Conservation (phyloP, 2,888 invertebrate genomes). For the Ommatoiulus sabulosus region DNA sequence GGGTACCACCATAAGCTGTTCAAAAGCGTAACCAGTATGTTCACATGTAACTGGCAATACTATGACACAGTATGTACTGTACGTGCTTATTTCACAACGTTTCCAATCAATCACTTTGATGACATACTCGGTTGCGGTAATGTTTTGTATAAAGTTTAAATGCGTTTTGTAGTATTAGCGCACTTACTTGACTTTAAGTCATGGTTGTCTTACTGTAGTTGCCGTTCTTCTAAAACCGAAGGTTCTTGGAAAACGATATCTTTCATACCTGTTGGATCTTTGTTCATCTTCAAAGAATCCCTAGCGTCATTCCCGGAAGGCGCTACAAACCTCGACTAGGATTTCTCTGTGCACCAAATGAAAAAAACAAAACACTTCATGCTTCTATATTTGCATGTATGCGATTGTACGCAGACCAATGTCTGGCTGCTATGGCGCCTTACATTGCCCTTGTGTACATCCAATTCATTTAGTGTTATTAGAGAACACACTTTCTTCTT, state of each 20-base stretch:
- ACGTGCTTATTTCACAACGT: not conserved
- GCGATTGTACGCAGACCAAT: not conserved
- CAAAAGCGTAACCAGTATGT: too few relatives aligned
- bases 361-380: not conserved
- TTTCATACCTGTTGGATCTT: not conserved
- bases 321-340: not conserved
- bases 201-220: not conserved
- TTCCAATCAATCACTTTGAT: not conserved
- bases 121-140: not conserved
- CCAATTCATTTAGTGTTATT: slow-evolving; percentile 8
- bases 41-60: too few relatives aligned
- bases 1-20: too few relatives aligned
- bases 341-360: not conserved
- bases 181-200: not conserved
- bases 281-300: not conserved
- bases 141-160: not conserved
- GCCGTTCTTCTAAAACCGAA: not conserved
- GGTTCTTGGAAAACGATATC: not conserved
- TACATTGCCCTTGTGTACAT: not conserved
- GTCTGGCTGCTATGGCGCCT: not conserved
- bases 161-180: not conserved
- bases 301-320: not conserved
- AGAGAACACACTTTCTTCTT: not conserved
- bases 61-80: not conserved
- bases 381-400: not conserved